Conservation (phyloP, 2,888 invertebrate species). For the Spisula solida region DNA sequence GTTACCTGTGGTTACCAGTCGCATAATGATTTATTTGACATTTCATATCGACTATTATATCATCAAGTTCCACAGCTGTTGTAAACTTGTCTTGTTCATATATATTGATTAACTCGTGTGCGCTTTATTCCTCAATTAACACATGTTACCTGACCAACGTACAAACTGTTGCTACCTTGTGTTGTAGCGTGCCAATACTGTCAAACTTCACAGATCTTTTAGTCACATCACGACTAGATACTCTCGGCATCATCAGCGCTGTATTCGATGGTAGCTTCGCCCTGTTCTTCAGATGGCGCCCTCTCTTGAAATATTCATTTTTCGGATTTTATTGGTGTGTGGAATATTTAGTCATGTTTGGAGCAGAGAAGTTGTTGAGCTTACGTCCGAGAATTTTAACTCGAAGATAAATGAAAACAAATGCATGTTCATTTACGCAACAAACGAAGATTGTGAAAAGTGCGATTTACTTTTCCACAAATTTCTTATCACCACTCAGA, state of each 20-base stretch:
- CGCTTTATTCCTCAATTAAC: not conserved
- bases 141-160: not conserved
- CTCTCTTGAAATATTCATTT: not conserved
- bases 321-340: not conserved
- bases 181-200: not conserved
- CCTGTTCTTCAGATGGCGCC: not conserved
- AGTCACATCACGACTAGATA: not conserved
- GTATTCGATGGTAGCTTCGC: not conserved
- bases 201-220: not conserved
- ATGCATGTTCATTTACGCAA: conserved; percentile 52
- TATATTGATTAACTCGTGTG: not conserved
- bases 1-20: too few species aligned
- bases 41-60: not conserved
- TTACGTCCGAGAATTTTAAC: conserved; percentile 50
- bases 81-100: not conserved
- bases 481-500: conserved; percentile 74
- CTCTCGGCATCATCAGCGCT: not conserved
- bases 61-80: not conserved
- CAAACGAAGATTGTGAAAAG: conserved; percentile 61
- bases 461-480: conserved; percentile 75
- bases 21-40: not conserved
- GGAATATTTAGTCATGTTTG: not conserved
- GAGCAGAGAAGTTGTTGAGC: conserved; percentile 23
- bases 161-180: conserved; percentile 20
- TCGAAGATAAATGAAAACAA: conserved; percentile 49